Evolutionary conservation across 2,797 vertebrate genomes (phyloP).

Genomic region (Pipistrellus kuhlii): DNA sequence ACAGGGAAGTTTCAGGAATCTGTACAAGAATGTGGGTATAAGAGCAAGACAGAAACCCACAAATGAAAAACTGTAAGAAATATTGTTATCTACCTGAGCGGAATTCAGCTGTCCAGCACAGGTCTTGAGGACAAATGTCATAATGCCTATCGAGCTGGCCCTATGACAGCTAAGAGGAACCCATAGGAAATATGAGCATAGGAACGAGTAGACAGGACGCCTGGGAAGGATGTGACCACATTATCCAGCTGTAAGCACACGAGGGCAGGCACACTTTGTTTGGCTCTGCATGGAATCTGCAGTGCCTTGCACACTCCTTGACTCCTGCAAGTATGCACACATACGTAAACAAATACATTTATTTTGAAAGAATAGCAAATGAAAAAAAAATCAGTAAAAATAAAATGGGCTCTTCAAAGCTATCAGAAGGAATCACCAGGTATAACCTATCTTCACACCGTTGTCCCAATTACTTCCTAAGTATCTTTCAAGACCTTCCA

Average conservation of each 20-base stretch:
- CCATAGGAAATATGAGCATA: not conserved
- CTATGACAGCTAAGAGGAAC: not conserved
- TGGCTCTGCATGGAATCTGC: not conserved
- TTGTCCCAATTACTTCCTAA: not conserved
- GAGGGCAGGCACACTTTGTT: not conserved
- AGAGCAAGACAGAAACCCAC: constrained; percentile 18
- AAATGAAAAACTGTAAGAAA: constrained; percentile 19
- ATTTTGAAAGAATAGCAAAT: not conserved
- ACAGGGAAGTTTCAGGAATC: not conserved
- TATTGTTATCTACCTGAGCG: not conserved
- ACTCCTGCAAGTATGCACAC: not conserved
- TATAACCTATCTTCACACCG: not conserved
- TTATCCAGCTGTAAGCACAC: not conserved
- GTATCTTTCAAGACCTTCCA: not conserved
- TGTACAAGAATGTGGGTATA: not conserved
- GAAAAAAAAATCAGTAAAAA: not conserved
- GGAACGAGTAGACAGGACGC: not conserved
- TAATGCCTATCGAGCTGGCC: not conserved
- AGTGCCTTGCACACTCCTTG: not conserved
- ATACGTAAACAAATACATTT: not conserved
- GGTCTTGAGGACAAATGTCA: not conserved
- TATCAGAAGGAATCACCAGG: not conserved
- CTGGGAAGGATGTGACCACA: not conserved
- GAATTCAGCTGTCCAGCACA: not conserved
- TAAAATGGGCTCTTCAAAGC: not conserved